Conservation (phyloP, 2,797 vertebrate genomes). For the Acrossocheilus wenchowensis region DNA sequence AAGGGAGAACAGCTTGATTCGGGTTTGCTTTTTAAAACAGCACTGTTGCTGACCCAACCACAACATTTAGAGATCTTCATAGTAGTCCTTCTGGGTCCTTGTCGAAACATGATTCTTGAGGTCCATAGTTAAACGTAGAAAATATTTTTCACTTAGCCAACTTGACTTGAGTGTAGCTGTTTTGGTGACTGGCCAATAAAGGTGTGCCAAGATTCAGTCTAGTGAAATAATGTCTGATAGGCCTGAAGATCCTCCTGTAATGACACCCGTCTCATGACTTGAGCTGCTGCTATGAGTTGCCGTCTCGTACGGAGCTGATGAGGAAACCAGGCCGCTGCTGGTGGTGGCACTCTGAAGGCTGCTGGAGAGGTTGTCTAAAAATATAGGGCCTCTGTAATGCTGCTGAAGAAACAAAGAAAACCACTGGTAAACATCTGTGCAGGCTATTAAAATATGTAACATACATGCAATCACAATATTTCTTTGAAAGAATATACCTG, state of each 20-base stretch:
- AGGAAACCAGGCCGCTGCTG: slow-evolving; percentile 84
- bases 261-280: slow-evolving; percentile 83
- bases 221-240: slow-evolving; percentile 92
- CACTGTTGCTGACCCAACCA: slow-evolving; percentile 16
- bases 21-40: slow-evolving; percentile 33
- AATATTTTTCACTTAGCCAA: neutral
- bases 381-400: slow-evolving; percentile 96
- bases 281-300: slow-evolving; percentile 76
- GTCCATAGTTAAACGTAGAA: slow-evolving; percentile 1
- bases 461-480: neutral
- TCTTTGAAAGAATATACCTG: slow-evolving; percentile 80
- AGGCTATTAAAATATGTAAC: neutral
- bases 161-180: slow-evolving; percentile 42
- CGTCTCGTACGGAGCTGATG: slow-evolving; percentile 85
- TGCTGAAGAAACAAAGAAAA: slow-evolving; percentile 72
- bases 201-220: slow-evolving; percentile 77
- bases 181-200: slow-evolving; percentile 44
- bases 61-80: neutral
- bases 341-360: slow-evolving; percentile 85
- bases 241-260: slow-evolving; percentile 77
- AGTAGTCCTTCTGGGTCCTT: slow-evolving; percentile 22
- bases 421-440: neutral
- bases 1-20: slow-evolving; percentile 4
- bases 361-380: slow-evolving; percentile 92
- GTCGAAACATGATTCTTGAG: slow-evolving; percentile 37